Evolutionary conservation across 1,140 invertebrate genomes (phyloP).

Genomic region (Ectropis grisescens): DNA sequence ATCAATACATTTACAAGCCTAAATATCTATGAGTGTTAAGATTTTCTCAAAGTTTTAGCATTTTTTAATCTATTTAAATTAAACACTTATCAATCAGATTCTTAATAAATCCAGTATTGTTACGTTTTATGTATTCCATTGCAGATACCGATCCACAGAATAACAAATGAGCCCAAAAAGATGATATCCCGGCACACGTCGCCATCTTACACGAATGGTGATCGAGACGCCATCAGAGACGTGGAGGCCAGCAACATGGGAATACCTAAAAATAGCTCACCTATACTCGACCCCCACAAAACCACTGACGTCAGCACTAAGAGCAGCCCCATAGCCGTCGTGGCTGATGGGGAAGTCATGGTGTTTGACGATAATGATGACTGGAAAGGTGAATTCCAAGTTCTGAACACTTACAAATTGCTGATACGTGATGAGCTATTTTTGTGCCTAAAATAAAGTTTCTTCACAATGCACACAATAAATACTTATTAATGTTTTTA

Average conservation of each 20-base stretch:
- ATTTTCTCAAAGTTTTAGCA: no score
- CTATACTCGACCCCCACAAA: slow-evolving; percentile 65
- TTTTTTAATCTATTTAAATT: no score
- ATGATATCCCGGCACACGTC: slow-evolving; percentile 71
- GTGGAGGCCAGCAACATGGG: slow-evolving; percentile 42
- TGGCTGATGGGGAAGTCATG: slow-evolving; percentile 81
- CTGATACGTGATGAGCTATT: no score
- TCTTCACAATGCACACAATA: no score
- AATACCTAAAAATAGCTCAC: slow-evolving; percentile 65
- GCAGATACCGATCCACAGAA: slow-evolving; percentile 53
- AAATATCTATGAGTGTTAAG: no score
- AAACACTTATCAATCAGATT: no score
- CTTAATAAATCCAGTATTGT: no score
- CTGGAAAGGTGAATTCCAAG: slow-evolving; percentile 70
- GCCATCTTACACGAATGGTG: slow-evolving; percentile 60
- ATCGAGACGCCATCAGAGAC: slow-evolving; percentile 29
- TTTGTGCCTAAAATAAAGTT: no score
- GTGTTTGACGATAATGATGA: slow-evolving; percentile 87
- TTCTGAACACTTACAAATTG: no score
- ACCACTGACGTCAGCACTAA: slow-evolving; percentile 52
- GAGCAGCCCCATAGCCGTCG: slow-evolving; percentile 68
- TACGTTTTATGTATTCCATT: no score
- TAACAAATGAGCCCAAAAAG: slow-evolving; percentile 58
- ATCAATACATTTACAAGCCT: no score
- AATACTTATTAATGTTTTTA: no score